Evolutionary conservation across 2,888 invertebrate species (phyloP), one percentile per base, ranked within the genome.

Genomic region (Geotrupes spiniger): DNA sequence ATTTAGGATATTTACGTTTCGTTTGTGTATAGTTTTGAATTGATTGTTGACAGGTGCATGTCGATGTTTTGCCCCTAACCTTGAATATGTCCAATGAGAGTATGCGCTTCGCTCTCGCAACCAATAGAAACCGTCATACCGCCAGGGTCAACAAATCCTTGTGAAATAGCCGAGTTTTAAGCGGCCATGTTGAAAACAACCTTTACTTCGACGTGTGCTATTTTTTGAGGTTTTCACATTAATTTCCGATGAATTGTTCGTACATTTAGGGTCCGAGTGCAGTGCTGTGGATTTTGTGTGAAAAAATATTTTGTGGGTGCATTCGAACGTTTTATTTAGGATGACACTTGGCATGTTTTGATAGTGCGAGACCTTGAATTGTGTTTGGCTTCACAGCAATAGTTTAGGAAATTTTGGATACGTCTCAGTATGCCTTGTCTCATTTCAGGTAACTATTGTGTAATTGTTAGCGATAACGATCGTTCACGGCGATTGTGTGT

Each of bases 131-230:
- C 52, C 56, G 59, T 58, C 59, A 55, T 57, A 59, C 61, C 64
- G 67, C 72, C 74, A 74, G 73, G 75, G 74, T 74, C 74, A 75
- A 74, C 74, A 74, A 74, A 74, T 73, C 72, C 73, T 73, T 72
- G 70, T 72, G 69, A 72, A 71, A 73, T 69, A 72, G 70, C 71
- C 67, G 72, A 73, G 70, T 72, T 71, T 72, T 67, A 27, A 68
- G 70, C 74, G 71, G 74, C 74, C 75, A 75, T 75, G 72, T 75
- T 75, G 75, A 73, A 74, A 73, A 74, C 71, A 72, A 70, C 68
- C 66, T 71, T 70, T 71, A 66, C 65, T 65, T 65, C 62, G 66
- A 72, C 69, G 71, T 72, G 69, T 69, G 71, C 66, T 68, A 66
- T 70, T 70, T 71, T 68, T 69, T 64, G 51, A 61, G 62, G 62